These are phyloP conservation scores for Hirtodrosophila cameraria DNA, from an alignment of 2,888 invertebrate genomes.

Conservation along the genomic window DNA sequence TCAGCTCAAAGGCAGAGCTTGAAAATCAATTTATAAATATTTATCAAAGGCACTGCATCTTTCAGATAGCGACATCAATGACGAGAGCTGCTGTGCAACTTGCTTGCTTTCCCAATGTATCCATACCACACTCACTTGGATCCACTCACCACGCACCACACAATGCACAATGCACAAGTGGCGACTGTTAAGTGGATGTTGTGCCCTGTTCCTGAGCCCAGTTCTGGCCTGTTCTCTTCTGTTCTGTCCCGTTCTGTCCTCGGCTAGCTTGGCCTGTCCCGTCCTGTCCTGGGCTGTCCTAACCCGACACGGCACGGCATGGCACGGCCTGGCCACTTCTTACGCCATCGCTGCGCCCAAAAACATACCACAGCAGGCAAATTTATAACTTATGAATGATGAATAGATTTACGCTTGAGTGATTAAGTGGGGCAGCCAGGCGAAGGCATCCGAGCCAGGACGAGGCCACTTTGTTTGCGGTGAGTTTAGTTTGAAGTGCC, in stretches of 20 bases:
- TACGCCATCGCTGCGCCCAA: constrained; percentile 58
- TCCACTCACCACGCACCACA: constrained; percentile 14
- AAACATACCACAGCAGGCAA: constrained; percentile 71
- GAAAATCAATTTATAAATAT: constrained; percentile 69
- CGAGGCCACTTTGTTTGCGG: constrained; percentile 79
- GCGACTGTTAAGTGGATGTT: constrained; percentile 39
- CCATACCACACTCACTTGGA: constrained; percentile 8
- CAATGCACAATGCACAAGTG: constrained; percentile 58
- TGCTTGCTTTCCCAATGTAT: background rate
- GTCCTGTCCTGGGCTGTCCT: background rate
- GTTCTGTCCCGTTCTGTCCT: constrained; percentile 2
- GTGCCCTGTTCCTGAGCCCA: constrained; percentile 24
- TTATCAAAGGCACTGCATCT: constrained; percentile 40
- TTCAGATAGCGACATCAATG: constrained; percentile 29
- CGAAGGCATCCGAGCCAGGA: constrained; percentile 44
- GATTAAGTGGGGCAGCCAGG: constrained; percentile 72
- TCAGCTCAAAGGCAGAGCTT: constrained; percentile 21
- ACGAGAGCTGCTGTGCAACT: background rate
- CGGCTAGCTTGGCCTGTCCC: constrained; percentile 1
- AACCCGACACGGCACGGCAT: background rate
- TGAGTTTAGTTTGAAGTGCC: constrained; percentile 79
- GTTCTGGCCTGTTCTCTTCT: constrained; percentile 1
- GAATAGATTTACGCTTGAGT: constrained; percentile 81
- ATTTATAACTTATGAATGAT: constrained; percentile 81
- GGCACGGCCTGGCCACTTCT: constrained; percentile 56